Conservation (phyloP, 2,888 invertebrate species). For the Dryocosmus kuriphilus region DNA sequence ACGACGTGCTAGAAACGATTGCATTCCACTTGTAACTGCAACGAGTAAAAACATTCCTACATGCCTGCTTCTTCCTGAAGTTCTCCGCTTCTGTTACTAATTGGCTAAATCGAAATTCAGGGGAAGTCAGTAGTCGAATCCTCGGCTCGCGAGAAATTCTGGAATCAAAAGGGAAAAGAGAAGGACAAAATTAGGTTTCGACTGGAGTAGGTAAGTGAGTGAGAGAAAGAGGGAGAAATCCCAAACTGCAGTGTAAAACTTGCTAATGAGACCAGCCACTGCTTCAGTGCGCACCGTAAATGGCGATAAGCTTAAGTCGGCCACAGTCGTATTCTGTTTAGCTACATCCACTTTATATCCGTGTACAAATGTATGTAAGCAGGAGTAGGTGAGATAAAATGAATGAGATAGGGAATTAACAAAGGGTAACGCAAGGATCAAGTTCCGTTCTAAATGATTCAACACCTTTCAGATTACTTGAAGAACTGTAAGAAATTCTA, state of each 20-base stretch:
- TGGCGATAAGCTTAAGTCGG: conserved; percentile 30
- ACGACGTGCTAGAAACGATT: conserved; percentile 12
- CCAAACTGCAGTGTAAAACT: conserved; percentile 17
- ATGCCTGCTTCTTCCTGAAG: conserved; percentile 4
- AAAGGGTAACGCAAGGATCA: conserved; percentile 17
- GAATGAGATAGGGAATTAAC: conserved; percentile 18
- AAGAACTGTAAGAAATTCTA: too few relatives aligned
- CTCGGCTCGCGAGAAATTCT: conserved; percentile 43
- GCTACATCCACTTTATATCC: conserved; percentile 10
- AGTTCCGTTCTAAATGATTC: too few relatives aligned
- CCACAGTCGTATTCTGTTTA: conserved; percentile 19
- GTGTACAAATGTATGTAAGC: background rate
- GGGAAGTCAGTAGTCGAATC: conserved; percentile 8
- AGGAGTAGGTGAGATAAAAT: conserved; percentile 16
- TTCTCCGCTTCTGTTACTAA: conserved; percentile 10
- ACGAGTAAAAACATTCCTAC: conserved; percentile 14
- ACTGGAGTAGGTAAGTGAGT: conserved; percentile 14
- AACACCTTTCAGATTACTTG: too few relatives aligned
- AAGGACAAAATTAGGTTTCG: conserved; percentile 41
- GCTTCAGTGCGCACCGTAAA: conserved; percentile 28
- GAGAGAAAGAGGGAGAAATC: conserved; percentile 33
- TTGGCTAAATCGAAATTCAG: conserved; percentile 30
- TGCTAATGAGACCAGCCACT: conserved; percentile 34
- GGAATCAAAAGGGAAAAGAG: conserved; percentile 45
- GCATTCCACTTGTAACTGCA: conserved; percentile 14